Evolutionary conservation across 2,113 vertebrate genomes (phyloP), one percentile per base, ranked within the genome.

Genomic region (Gavialis gangeticus): DNA sequence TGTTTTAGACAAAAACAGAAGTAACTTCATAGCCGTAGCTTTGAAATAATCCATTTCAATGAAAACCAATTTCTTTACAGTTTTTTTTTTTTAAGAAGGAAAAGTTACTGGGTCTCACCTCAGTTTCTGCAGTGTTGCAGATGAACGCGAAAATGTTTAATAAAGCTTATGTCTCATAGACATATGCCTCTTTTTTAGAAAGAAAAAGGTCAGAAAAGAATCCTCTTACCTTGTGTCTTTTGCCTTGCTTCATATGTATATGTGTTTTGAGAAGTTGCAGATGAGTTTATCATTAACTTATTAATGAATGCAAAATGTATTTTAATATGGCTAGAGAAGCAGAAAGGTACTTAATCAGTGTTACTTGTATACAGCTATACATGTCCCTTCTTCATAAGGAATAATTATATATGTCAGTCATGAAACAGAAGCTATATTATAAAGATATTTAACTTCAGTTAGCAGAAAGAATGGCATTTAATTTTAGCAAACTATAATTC

Each of bases 1-100:
- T 99, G 96, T 99, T 99, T 97, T 99, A 97, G 98, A 92, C 75
- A 83, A 25, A 92, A 87, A 89, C 87, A 96, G 88, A 90, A 81
- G 21, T 86, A 93, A 87, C 95, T 88, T 94, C 93, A 92, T 91
- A 94, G 95, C 92, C 88, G 88, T 90, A 91, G 77, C 60, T 96
- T 94, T 73, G 71, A 94, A 94, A 90, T 75, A 94, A 93, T 91
- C 94, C 83, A 87, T 92, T 94, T 93, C 88, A 96, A 95, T 87
- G 87, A 92, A 95, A 96, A 94, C 75, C 94, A 97, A 60, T 94
- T 94, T 96, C 96, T 97, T 94, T 91, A 82, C n/a, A 2, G 87
- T 85, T 46, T 46, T 46, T 6, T 37, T 46, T 46, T 93, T 95
- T 94, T 89, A 84, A 88, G 94, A 95, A 92, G 89, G 84, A 84